These are phyloP conservation scores for Anhinga anhinga DNA, from an alignment of 2,113 vertebrate species.

Conservation along the genomic window DNA sequence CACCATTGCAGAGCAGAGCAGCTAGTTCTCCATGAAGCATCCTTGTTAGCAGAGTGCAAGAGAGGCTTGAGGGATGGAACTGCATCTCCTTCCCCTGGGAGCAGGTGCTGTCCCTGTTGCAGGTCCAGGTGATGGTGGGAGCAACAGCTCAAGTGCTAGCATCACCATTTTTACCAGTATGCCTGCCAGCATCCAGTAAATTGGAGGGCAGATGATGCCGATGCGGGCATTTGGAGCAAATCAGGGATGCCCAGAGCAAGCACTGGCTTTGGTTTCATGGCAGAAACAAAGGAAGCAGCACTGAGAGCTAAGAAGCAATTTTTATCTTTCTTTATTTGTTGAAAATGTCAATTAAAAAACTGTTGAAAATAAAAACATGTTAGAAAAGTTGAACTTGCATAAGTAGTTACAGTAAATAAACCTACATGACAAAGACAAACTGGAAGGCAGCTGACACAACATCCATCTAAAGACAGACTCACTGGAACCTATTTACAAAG, in stretches of 20 bases:
- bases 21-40: neutral
- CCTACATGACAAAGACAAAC: constrained; percentile 56
- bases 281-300: neutral
- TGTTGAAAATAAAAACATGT: constrained; percentile 79
- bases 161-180: neutral
- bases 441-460: constrained; percentile 64
- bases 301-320: constrained; percentile 29
- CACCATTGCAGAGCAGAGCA: neutral
- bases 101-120: neutral
- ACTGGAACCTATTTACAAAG: constrained; percentile 72
- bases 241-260: neutral
- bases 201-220: neutral
- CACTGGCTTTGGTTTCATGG: neutral
- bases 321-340: constrained; percentile 75
- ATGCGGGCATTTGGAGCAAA: neutral
- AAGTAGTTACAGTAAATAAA: constrained; percentile 70
- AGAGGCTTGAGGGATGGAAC: neutral
- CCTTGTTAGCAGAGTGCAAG: neutral
- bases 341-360: constrained; percentile 83
- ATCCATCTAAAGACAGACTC: constrained; percentile 66
- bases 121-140: neutral
- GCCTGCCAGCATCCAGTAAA: neutral
- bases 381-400: constrained; percentile 76
- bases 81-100: neutral
- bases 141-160: neutral